phyloP scores from a whole-genome alignment of 2,113 vertebrate genomes.

The Caretta caretta region DNA sequence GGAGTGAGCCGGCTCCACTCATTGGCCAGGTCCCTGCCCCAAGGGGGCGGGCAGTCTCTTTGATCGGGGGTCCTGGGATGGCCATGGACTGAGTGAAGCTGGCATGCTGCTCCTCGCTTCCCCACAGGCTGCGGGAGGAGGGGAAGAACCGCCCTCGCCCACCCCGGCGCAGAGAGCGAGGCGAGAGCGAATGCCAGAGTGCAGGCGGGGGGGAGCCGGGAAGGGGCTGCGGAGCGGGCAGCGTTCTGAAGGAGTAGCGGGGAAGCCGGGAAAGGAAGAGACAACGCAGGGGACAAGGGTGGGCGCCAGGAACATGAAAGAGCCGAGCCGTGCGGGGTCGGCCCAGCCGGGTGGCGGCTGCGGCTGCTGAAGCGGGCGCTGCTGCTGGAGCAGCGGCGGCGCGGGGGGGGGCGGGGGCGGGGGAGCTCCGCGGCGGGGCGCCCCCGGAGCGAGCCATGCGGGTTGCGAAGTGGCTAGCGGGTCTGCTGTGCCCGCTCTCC shows the following conservation, averaged over 20 bases:
- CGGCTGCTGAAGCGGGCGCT: conserved; percentile 36
- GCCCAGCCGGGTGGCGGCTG: conserved; percentile 15
- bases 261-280: neutral
- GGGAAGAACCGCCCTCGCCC: conserved; percentile 31
- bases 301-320: conserved; percentile 46
- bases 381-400: conserved; percentile 46
- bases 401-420: too few relatives aligned
- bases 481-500: conserved; percentile 87
- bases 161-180: neutral
- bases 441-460: conserved; percentile 81
- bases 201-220: neutral
- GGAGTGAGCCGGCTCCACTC: neutral
- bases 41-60: conserved; percentile 66
- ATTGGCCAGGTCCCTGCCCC: neutral
- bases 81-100: conserved; percentile 30
- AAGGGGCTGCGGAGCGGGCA: neutral
- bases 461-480: conserved; percentile 85
- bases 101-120: conserved; percentile 32
- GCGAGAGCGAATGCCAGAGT: neutral
- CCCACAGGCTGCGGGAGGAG: neutral
- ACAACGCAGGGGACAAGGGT: neutral
- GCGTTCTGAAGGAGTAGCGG: neutral
- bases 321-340: conserved; percentile 15
- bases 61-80: conserved; percentile 26
- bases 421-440: conserved; percentile 13